phyloP scores from a whole-genome alignment of 2,797 vertebrate species.

The Leucoraja ocellata region DNA sequence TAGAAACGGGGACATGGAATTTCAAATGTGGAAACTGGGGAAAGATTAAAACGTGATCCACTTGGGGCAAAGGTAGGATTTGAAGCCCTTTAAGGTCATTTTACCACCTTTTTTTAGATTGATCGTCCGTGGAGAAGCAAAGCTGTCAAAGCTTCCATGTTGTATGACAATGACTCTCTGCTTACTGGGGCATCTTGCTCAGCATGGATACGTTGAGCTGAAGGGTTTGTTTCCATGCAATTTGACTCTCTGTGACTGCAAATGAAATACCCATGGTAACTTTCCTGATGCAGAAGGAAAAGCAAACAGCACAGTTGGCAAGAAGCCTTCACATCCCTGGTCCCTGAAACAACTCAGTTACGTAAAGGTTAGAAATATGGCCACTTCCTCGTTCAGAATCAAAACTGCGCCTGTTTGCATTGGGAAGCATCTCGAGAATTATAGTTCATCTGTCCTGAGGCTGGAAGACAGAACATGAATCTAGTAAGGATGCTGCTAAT shows the following conservation, averaged over 20 bases:
- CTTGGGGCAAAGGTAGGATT: neutral
- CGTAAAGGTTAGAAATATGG: neutral
- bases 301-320: neutral
- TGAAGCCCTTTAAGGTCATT: neutral
- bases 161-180: no score
- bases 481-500: neutral
- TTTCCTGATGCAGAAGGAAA: neutral
- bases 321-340: neutral
- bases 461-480: neutral
- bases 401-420: neutral
- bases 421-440: neutral
- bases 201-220: no score
- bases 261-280: neutral
- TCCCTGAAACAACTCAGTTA: neutral
- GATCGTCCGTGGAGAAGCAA: neutral
- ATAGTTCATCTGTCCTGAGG: neutral
- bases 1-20: neutral
- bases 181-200: no score
- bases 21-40: neutral
- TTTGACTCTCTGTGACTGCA: no score
- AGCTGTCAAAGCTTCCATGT: neutral
- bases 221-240: no score
- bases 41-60: neutral
- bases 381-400: neutral
- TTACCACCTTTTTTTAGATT: neutral